These are phyloP conservation scores for Hypothenemus hampei DNA, from an alignment of 1,140 invertebrate species.

Conservation along the genomic window DNA sequence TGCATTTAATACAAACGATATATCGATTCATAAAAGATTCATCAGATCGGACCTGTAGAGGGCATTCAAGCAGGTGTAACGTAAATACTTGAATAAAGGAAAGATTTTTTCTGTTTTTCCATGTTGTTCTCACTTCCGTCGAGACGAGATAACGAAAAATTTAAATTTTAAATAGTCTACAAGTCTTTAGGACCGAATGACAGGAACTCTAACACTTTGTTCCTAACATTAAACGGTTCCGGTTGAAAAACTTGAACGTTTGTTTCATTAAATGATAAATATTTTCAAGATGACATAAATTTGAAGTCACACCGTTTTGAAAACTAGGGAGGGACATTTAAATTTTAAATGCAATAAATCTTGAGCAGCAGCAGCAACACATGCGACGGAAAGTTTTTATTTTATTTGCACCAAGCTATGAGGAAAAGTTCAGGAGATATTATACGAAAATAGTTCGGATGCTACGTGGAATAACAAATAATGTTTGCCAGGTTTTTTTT, in stretches of 20 bases:
- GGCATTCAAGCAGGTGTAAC: neutral
- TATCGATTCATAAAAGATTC: neutral
- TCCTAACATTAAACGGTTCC: neutral
- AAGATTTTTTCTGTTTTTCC: neutral
- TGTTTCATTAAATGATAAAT: neutral
- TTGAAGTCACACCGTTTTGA: too few relatives aligned
- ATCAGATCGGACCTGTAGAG: neutral
- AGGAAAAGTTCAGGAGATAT: too few relatives aligned
- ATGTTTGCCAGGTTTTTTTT: too few relatives aligned
- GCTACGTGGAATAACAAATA: too few relatives aligned
- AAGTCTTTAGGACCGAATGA: neutral
- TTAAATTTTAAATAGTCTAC: neutral
- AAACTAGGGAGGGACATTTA: neutral
- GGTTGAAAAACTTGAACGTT: neutral
- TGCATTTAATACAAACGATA: neutral
- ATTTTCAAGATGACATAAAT: neutral
- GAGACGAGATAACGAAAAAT: too few relatives aligned
- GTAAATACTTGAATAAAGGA: neutral
- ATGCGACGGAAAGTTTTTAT: too few relatives aligned
- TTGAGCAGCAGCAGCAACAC: too few relatives aligned
- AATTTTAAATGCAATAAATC: neutral
- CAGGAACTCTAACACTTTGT: neutral
- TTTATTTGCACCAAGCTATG: too few relatives aligned
- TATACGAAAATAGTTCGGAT: too few relatives aligned
- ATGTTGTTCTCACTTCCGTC: too few relatives aligned